These are phyloP conservation scores for Trichonephila clavata DNA, from an alignment of 1,140 invertebrate species.

Conservation along the genomic window DNA sequence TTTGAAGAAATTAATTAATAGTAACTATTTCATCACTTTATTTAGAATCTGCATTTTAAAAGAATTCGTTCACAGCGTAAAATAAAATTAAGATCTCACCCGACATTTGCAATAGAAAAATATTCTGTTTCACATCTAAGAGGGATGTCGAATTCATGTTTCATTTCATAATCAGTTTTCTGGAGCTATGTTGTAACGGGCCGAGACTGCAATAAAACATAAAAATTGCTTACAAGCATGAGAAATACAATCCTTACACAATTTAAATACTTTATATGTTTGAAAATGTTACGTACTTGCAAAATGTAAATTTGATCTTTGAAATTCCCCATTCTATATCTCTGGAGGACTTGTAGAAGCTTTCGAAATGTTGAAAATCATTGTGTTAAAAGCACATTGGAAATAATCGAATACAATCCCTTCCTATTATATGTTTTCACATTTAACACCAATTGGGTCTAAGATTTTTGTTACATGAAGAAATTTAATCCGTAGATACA, in stretches of 20 bases:
- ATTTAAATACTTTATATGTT: background rate
- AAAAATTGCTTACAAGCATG: background rate
- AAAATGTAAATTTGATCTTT: conserved; percentile 25
- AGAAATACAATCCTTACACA: background rate
- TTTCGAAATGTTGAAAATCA: background rate
- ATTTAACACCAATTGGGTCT: too few relatives aligned
- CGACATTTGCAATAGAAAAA: conserved; percentile 71
- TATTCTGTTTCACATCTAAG: conserved; percentile 69
- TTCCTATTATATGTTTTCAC: too few relatives aligned
- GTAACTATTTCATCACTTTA: too few relatives aligned
- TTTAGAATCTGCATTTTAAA: too few relatives aligned
- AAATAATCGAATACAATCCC: too few relatives aligned
- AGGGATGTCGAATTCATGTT: conserved; percentile 75
- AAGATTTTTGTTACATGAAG: too few relatives aligned
- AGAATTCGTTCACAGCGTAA: too few relatives aligned
- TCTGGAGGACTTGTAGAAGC: conserved; percentile 49
- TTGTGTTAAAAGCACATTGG: too few relatives aligned
- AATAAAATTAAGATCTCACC: conserved; percentile 31
- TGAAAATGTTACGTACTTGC: background rate
- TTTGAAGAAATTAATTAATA: too few relatives aligned
- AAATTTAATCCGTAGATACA: too few relatives aligned
- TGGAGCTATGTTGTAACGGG: conserved; percentile 72
- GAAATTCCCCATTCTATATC: conserved; percentile 77
- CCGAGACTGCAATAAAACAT: conserved; percentile 64
- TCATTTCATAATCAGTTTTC: conserved; percentile 75